phyloP scores from a whole-genome alignment of 2,113 vertebrate species.

The Uria lomvia region DNA sequence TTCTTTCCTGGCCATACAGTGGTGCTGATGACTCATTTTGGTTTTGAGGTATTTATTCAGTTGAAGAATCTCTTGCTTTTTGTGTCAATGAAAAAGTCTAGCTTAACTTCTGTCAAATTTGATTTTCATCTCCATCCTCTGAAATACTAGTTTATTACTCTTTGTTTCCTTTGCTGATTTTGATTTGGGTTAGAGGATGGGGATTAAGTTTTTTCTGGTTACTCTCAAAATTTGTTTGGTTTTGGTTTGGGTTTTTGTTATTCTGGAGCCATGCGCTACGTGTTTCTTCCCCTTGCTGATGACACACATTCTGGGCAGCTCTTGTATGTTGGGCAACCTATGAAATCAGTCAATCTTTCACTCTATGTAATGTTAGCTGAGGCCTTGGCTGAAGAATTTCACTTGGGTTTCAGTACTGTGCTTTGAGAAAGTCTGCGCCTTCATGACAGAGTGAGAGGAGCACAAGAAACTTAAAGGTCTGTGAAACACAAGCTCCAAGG shows the following conservation, averaged over 20 bases:
- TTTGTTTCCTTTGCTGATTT: background rate
- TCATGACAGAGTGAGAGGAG: background rate
- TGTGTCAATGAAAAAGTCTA: background rate
- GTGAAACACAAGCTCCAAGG: background rate
- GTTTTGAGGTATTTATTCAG: background rate
- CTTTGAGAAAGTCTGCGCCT: background rate
- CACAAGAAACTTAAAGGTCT: background rate
- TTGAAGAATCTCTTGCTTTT: background rate
- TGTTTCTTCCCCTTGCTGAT: background rate
- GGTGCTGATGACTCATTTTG: background rate
- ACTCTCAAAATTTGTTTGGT: background rate
- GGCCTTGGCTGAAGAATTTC: background rate
- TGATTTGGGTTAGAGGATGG: background rate
- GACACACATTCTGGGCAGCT: background rate
- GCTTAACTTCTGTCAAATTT: background rate
- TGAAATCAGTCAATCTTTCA: background rate
- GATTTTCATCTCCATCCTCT: background rate
- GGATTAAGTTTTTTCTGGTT: background rate
- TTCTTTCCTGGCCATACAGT: background rate
- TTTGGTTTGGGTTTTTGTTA: background rate
- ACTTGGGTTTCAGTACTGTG: background rate
- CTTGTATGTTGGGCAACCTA: background rate
- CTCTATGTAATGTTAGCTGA: fast-evolving
- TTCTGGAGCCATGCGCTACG: background rate
- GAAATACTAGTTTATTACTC: background rate